Base-by-base conservation (phyloP, 2,888 invertebrate genomes). In the Cheilosia vulpina region DNA sequence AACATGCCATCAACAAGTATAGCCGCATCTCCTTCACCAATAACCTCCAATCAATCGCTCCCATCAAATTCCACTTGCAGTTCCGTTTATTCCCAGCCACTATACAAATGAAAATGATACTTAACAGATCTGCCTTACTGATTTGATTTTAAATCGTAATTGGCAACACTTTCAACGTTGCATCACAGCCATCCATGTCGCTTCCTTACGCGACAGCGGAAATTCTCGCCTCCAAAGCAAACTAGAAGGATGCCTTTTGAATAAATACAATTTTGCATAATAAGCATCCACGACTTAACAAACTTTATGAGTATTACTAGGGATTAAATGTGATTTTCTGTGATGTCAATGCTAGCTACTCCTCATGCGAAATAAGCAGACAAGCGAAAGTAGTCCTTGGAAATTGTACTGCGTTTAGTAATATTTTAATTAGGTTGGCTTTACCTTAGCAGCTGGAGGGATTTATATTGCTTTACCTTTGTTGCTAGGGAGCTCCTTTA, bases 401-500 rank as follows among this genome's bases (percentile, higher is more conserved):
- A 57, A 69, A 21, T n/a, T 9, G 43, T 31, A 17, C 55, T 21
- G 21, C 1, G 17, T 57, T 69, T 45, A 57, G 27, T 43, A 43
- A 66, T 57, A 66, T 57, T 69, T 57, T 47, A 69, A 69, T 68
- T 68, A 68, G 68, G 19, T 27, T n/a, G 43, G 31, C 21, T 55
- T 45, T 31, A 63, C 38, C 7, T 17, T 5, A 41, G 11, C 9
- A 13, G 6, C 11, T 50, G 21, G n/a, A 31, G 19, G 0, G 13
- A 7, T 9, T 55, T 41, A 24, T 43, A 27, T 19, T 55, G 24
- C 6, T 17, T 11, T 2, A 9, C 3, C n/a, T 19, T 41, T 13
- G 66, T 41, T 24, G 27, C 41, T 41, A 27, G 13, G 41, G 65
- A 27, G 66, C 21, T n/a, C 1, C 13, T 7, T 53, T 65, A 53